These are phyloP conservation scores for Lepidothrix coronata DNA, from an alignment of 2,113 vertebrate species.

Conservation along the genomic window DNA sequence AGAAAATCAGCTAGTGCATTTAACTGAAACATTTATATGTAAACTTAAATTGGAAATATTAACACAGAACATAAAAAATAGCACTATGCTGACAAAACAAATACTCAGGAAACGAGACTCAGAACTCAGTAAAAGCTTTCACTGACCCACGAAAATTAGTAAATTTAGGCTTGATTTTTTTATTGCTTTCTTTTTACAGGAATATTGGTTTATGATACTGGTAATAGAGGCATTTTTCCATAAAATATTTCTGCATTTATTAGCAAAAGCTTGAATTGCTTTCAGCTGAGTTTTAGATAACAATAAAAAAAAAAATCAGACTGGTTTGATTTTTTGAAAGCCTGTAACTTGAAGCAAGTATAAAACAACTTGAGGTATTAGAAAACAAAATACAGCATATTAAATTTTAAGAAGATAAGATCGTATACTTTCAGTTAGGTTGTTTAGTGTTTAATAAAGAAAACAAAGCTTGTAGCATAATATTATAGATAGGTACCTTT, in stretches of 20 bases:
- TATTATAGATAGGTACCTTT: neutral
- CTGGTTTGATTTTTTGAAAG: neutral
- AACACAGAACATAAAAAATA: neutral
- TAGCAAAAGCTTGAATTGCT: neutral
- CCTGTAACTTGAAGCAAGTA: neutral
- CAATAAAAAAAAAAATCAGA: neutral
- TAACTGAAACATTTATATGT: neutral
- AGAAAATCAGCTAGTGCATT: neutral
- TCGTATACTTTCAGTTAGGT: neutral
- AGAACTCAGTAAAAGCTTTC: neutral
- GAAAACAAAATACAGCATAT: neutral
- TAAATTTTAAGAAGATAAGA: neutral
- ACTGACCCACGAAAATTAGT: neutral
- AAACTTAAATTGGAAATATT: neutral
- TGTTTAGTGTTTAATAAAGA: neutral
- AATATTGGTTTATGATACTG: neutral
- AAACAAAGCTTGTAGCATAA: neutral
- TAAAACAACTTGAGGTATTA: neutral
- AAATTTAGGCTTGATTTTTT: neutral
- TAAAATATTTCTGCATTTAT: neutral
- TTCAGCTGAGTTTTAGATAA: neutral
- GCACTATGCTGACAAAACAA: neutral
- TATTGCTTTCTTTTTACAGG: neutral
- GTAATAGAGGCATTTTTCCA: neutral
- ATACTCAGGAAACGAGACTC: neutral